Evolutionary conservation across 2,888 invertebrate genomes (phyloP), one percentile per base, ranked within the genome.

Genomic region (Isotomurus palustris): DNA sequence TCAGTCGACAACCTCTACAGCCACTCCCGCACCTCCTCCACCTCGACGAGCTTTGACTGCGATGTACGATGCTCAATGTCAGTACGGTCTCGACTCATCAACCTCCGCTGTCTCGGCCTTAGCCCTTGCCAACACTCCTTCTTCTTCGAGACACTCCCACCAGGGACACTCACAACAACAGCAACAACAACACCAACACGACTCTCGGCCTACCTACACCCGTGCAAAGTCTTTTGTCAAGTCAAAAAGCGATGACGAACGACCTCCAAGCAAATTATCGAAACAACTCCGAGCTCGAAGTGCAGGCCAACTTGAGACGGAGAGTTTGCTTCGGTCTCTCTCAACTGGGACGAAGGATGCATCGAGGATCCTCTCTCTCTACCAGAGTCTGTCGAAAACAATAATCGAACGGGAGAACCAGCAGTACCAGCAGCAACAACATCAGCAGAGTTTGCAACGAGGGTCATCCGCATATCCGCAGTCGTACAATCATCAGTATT

Each of bases 151-250:
- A 25, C 12, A 25, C 21, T 17, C 56, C 41, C 22, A 12, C 2
- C 36, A 25, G 48, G 43, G 53, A 35, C 43, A 25, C 27, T 14
- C 40, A 28, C 25, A 22, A 28, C 62, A 60, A 41, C n/a, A n/a
- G n/a, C n/a, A n/a, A n/a, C n/a, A n/a, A n/a, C n/a, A n/a, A n/a
- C n/a, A n/a, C n/a, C 58, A 59, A 47, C 59, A 56, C 8, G 59
- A 61, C 38, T 61, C 61, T 53, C 63, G 68, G 52, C 63, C 66
- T 55, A 56, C 56, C 28, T 67, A 65, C 53, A 63, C 60, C 45
- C 60, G 70, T 35, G 68, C 68, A 32, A 70, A 70, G 62, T 69
- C 68, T 53, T 70, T 70, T 57, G 70, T 70, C 45, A 70, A 70
- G 53, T 63, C 63, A 10, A 70, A 70, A 53, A 70, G 70, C 58